Conservation (phyloP, 1,140 invertebrate species). For the Caenorhabditis remanei region DNA sequence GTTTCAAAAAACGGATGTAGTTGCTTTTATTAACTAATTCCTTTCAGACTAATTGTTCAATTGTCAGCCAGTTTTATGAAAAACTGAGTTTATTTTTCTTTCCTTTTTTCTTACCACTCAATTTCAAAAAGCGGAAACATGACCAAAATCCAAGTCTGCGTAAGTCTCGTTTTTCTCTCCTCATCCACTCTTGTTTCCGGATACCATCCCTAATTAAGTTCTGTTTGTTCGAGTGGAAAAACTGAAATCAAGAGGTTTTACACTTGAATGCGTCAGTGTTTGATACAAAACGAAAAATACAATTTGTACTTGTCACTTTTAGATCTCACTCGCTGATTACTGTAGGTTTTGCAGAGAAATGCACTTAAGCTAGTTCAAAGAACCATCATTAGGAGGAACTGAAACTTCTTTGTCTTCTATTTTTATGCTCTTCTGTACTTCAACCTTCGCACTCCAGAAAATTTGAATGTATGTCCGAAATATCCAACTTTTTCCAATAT, state of each 20-base stretch:
- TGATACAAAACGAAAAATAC: background rate
- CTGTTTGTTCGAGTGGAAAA: conserved; percentile 17
- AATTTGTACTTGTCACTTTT: no score
- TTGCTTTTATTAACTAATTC: conserved; percentile 5
- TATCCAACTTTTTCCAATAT: background rate
- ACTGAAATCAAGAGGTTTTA: background rate
- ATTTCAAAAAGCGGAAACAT: conserved; percentile 21
- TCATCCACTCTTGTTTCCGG: background rate
- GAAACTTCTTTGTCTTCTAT: background rate
- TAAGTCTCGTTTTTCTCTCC: background rate
- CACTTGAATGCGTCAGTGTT: conserved; percentile 37
- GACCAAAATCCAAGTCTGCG: background rate
- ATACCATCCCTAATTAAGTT: conserved; percentile 37
- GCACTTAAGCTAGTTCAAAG: no score
- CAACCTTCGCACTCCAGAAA: background rate
- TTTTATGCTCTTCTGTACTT: conserved; percentile 4
- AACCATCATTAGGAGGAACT: no score
- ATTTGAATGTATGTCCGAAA: background rate
- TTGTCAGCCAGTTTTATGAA: conserved; percentile 9
- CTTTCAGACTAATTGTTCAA: background rate
- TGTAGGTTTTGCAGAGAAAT: background rate
- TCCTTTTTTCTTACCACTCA: background rate
- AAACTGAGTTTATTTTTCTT: conserved; percentile 1
- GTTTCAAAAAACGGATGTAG: background rate
- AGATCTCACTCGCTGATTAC: background rate